These are phyloP conservation scores for Nycteola revayana DNA, from an alignment of 2,888 invertebrate genomes.

Conservation along the genomic window DNA sequence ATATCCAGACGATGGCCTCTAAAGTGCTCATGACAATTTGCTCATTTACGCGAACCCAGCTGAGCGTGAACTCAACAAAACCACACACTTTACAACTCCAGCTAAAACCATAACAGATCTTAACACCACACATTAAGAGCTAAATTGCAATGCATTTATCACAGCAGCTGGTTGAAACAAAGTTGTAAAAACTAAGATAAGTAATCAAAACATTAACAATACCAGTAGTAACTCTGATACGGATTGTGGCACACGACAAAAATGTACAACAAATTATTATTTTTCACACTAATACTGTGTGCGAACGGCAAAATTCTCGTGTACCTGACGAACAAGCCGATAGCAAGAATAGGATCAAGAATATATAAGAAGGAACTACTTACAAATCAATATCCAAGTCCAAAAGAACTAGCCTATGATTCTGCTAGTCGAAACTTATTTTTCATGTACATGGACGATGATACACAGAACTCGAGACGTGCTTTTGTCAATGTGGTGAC, in stretches of 20 bases:
- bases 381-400: constrained; percentile 49
- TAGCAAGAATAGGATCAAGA: constrained; percentile 57
- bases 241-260: constrained; percentile 35
- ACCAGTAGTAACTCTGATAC: constrained; percentile 44
- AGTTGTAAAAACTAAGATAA: constrained; percentile 46
- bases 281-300: constrained; percentile 32
- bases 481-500: constrained; percentile 61
- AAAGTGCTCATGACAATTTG: constrained; percentile 52
- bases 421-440: constrained; percentile 64
- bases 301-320: constrained; percentile 49
- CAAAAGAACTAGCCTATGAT: constrained; percentile 66
- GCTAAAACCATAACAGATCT: constrained; percentile 12
- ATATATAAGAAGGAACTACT: constrained; percentile 62
- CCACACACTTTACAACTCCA: constrained; percentile 4
- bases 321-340: constrained; percentile 52
- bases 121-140: constrained; percentile 29
- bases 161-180: constrained; percentile 31
- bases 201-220: constrained; percentile 46
- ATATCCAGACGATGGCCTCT: constrained; percentile 39
- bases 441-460: constrained; percentile 73
- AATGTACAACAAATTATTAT: constrained; percentile 35
- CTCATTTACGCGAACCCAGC: constrained; percentile 42
- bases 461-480: constrained; percentile 61
- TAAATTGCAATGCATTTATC: constrained; percentile 25
- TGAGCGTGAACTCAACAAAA: constrained; percentile 32